Base-by-base conservation (phyloP, 2,797 vertebrate genomes). In the Halcyon leucocephala region DNA sequence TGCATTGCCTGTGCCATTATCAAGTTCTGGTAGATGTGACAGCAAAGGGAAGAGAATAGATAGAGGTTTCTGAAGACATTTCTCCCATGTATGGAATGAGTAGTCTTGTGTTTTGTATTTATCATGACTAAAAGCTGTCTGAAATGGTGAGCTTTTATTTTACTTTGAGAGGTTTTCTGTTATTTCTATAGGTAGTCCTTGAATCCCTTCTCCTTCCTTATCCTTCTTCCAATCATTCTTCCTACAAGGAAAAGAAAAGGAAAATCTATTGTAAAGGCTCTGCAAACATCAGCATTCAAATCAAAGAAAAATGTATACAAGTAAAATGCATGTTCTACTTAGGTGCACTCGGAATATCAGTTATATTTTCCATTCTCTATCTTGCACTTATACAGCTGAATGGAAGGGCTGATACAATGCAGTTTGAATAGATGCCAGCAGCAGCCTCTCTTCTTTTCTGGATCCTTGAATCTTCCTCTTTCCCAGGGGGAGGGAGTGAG, bases 311-410 rank as follows among this genome's bases (percentile, higher is more conserved):
- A 65, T 7, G 11, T 73, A 10, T 67, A 28, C 46, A 78, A 93
- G 65, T 78, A 88, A 82, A 94, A 94, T 76, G n/a, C 19, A 3
- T 76, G 90, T 90, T 95, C 65, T 86, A 4, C 51, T 87, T 49
- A 22, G 19, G 33, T 74, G 72, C 71, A 21, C 33, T 69, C 86
- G 69, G 76, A 94, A 81, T 86, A 90, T 86, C 72, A 72, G 55
- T 58, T 89, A 76, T 89, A 78, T 82, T 94, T 95, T 90, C 91
- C 42, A 55, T 93, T 67, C n/a, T 82, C 16, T 57, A 67, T 28
- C 60, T 94, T 91, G 41, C 24, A 48, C 93, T 95, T 93, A 31
- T 77, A 60, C 79, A 85, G 55, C n/a, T 82, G 84, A 93, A 70
- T 85, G 82, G 35, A 84, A 90, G 64, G 64, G 44, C 48, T 60